phyloP scores from a whole-genome alignment of 2,888 invertebrate species.

The Seladonia tumulorum region DNA sequence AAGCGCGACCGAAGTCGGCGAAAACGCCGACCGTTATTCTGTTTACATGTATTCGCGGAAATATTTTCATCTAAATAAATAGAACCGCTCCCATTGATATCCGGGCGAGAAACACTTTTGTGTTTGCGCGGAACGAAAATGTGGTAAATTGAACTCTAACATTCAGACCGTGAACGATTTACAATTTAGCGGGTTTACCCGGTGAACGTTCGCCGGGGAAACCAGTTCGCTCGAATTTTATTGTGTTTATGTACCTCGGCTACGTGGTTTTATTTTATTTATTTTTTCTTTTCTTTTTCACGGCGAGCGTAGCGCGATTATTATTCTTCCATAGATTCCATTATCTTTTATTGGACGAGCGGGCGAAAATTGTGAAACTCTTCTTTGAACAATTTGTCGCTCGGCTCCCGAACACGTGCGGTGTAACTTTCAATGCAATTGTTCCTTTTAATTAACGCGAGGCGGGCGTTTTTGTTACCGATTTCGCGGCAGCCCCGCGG shows the following conservation, averaged over 20 bases:
- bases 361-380: not conserved
- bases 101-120: constrained; percentile 4
- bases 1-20: constrained; percentile 16
- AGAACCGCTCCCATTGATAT: constrained; percentile 10
- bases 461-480: not conserved
- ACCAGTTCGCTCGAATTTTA: constrained; percentile 5
- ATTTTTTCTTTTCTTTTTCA: no score
- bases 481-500: not conserved
- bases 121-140: not conserved
- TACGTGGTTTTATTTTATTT: not conserved
- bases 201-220: not conserved
- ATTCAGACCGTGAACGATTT: constrained; percentile 22
- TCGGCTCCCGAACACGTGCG: not conserved
- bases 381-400: not conserved
- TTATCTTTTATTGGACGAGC: not conserved
- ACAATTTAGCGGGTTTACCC: constrained; percentile 4
- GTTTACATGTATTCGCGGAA: constrained; percentile 2
- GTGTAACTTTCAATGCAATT: not conserved
- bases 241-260: constrained; percentile 6
- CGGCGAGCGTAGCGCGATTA: not conserved
- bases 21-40: constrained; percentile 18
- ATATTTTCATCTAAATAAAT: constrained; percentile 13
- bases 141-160: constrained; percentile 15
- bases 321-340: not conserved
- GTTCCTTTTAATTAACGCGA: not conserved